Evolutionary conservation across 2,113 vertebrate genomes (phyloP).

Genomic region (Machaerirhynchus nigripectus): DNA sequence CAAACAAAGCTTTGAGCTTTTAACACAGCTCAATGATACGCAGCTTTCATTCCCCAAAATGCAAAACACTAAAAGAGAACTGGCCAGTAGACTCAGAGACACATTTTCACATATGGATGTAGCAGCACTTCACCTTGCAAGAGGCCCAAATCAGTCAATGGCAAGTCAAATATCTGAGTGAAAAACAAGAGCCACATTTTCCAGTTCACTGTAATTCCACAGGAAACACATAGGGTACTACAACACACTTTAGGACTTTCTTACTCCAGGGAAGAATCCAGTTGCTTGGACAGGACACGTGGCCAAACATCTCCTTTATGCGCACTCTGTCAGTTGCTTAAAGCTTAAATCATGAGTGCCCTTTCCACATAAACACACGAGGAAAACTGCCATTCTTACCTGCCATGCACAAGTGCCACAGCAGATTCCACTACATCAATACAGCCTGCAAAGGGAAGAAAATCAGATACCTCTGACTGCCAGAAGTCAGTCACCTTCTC

Average conservation of each 20-base stretch:
- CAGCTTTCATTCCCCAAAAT: neutral
- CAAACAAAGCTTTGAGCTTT: neutral
- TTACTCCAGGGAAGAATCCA: neutral
- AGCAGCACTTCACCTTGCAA: neutral
- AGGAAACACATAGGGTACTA: neutral
- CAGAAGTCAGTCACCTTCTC: neutral
- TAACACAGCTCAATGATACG: neutral
- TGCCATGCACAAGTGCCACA: neutral
- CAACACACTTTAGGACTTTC: neutral
- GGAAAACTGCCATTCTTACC: neutral
- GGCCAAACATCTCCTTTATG: neutral
- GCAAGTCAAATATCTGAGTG: neutral
- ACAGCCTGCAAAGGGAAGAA: neutral
- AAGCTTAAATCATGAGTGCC: neutral
- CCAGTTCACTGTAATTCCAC: neutral
- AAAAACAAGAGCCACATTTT: neutral
- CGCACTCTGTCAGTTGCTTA: neutral
- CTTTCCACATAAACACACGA: fast-evolving
- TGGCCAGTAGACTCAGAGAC: neutral
- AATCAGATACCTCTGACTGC: neutral
- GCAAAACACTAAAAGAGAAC: neutral
- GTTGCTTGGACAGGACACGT: neutral
- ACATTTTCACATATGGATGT: neutral
- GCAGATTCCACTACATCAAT: neutral
- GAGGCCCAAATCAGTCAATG: neutral